A percentile compares a stretch with the other conserved stretches of the same genome.
phyloP scores from a whole-genome alignment of 2,797 vertebrate genomes.

The Arnoldichthys spilopterus region DNA sequence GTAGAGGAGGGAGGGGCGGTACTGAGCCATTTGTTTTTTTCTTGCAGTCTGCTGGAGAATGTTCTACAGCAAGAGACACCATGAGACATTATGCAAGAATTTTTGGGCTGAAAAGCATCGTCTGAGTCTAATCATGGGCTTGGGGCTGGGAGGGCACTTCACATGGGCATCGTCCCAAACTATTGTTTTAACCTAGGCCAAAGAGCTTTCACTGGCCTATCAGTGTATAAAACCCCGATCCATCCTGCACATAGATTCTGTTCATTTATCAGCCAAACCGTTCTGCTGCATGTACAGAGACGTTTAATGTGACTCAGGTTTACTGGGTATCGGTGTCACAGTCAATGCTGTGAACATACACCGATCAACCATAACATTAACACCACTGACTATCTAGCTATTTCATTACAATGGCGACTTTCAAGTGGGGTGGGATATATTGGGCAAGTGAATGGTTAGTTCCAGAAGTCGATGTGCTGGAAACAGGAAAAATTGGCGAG shows the following conservation, averaged over 20 bases:
- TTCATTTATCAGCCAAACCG: not conserved
- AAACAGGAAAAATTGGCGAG: too few species aligned
- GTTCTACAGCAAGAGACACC: conserved; percentile 15
- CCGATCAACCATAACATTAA: too few species aligned
- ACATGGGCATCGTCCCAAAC: not conserved
- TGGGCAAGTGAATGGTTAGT: too few species aligned
- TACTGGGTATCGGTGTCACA: not conserved
- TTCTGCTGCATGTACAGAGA: not conserved
- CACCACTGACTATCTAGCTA: too few species aligned
- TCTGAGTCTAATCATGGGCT: not conserved
- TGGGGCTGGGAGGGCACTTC: not conserved
- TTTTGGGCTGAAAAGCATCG: not conserved
- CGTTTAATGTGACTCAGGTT: not conserved
- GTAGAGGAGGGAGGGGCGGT: not conserved
- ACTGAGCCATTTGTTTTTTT: not conserved
- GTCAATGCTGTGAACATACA: not conserved
- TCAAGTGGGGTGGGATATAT: too few species aligned
- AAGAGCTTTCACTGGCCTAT: not conserved
- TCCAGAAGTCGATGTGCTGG: too few species aligned
- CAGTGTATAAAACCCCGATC: not conserved
- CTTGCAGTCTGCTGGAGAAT: not conserved
- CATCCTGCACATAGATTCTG: not conserved
- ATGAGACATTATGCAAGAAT: conserved; percentile 36
- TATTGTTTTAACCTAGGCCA: not conserved
- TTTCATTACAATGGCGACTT: too few species aligned